Conservation (phyloP, 2,113 vertebrate genomes). For the Calonectris borealis region DNA sequence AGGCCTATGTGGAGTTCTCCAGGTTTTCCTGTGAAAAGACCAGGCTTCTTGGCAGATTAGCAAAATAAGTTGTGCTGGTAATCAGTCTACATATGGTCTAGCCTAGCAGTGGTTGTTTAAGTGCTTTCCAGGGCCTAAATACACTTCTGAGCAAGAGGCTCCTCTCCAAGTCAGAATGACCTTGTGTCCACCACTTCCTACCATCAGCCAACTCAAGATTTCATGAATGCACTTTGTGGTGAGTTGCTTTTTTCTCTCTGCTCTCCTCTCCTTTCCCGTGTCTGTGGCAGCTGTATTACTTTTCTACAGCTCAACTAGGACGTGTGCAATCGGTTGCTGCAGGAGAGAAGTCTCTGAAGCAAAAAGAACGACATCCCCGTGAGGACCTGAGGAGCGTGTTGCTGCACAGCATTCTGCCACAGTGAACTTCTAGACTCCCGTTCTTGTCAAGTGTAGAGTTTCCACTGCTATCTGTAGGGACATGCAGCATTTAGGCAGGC, state of each 20-base stretch:
- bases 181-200: background rate
- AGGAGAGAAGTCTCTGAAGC: background rate
- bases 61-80: background rate
- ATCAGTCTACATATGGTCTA: background rate
- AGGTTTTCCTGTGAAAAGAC: background rate
- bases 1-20: background rate
- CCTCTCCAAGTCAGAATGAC: background rate
- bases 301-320: background rate
- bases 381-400: background rate
- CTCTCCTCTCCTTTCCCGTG: background rate
- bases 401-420: background rate
- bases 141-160: background rate
- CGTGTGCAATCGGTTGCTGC: background rate
- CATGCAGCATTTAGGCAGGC: background rate
- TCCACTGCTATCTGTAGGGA: background rate
- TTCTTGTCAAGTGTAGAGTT: background rate
- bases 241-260: background rate
- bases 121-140: background rate
- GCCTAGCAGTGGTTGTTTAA: background rate
- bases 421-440: background rate
- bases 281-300: background rate
- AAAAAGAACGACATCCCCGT: background rate
- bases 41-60: background rate
- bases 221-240: background rate
- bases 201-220: background rate